phyloP scores from a whole-genome alignment of 2,888 invertebrate species.

The Drosophila demipolita region DNA sequence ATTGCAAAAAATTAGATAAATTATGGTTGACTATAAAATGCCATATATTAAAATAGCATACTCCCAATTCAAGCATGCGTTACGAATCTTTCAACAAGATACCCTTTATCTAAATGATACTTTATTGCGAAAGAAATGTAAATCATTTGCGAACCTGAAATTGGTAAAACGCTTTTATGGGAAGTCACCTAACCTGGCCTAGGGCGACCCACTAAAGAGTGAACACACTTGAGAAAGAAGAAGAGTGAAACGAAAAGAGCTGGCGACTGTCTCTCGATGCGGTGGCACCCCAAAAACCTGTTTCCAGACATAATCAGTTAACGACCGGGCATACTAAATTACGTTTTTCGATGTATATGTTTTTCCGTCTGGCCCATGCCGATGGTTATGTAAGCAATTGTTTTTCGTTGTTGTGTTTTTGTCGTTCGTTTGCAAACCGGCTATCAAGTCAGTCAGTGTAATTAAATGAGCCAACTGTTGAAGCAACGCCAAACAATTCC shows the following conservation, averaged over 20 bases:
- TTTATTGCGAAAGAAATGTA: constrained; percentile 32
- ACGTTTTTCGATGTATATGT: constrained; percentile 15
- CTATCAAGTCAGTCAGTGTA: constrained; percentile 35
- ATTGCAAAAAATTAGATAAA: background rate
- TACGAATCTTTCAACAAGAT: constrained; percentile 8
- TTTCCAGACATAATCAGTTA: constrained; percentile 40
- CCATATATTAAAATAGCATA: background rate
- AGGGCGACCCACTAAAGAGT: constrained; percentile 36
- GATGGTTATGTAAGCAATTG: constrained; percentile 65
- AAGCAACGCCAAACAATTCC: constrained; percentile 12
- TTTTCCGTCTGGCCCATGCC: constrained; percentile 41
- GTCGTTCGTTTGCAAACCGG: constrained; percentile 39
- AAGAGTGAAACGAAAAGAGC: constrained; percentile 14
- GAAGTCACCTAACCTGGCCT: constrained; percentile 51
- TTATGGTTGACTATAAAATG: background rate
- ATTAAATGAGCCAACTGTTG: constrained; percentile 55
- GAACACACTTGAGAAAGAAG: background rate
- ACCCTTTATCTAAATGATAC: constrained; percentile 10
- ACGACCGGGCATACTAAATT: constrained; percentile 58
- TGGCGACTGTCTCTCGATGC: background rate
- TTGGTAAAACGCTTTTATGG: constrained; percentile 20
- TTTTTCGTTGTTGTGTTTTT: constrained; percentile 38
- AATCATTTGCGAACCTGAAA: constrained; percentile 36
- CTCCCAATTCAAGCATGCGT: constrained; percentile 7
- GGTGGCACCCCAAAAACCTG: constrained; percentile 48